Evolutionary conservation across 2,888 invertebrate genomes (phyloP).

Genomic region (Neocrepidodera transversa): DNA sequence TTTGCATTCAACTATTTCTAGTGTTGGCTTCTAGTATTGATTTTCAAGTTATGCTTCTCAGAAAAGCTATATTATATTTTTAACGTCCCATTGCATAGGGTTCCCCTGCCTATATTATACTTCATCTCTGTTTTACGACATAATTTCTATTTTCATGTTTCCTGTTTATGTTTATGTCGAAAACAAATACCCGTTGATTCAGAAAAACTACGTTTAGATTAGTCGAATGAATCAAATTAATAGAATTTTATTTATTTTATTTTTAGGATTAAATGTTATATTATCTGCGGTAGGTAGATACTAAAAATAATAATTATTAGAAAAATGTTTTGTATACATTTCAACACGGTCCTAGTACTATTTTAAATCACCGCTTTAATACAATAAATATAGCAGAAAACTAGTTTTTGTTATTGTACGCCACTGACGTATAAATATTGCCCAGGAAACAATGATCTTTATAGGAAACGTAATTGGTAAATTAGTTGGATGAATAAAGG

Average conservation of each 20-base stretch:
- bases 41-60: neutral
- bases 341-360: too few relatives aligned
- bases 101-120: neutral
- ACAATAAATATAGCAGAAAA: too few relatives aligned
- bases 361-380: too few relatives aligned
- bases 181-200: neutral
- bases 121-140: conserved; percentile 1
- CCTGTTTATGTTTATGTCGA: conserved; percentile 1
- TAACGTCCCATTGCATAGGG: neutral
- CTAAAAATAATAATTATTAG: too few relatives aligned
- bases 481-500: neutral
- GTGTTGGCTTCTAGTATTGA: neutral
- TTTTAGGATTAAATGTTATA: too few relatives aligned
- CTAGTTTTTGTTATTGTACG: too few relatives aligned
- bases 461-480: neutral
- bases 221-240: too few relatives aligned
- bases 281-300: too few relatives aligned
- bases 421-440: too few relatives aligned
- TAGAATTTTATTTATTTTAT: too few relatives aligned
- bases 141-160: conserved; percentile 4
- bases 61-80: neutral
- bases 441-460: neutral
- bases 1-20: too few relatives aligned
- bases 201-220: neutral
- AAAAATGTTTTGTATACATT: too few relatives aligned